Evolutionary conservation across 2,113 vertebrate species (phyloP), one percentile per base, ranked within the genome.

Genomic region (Atlantisia rogersi): DNA sequence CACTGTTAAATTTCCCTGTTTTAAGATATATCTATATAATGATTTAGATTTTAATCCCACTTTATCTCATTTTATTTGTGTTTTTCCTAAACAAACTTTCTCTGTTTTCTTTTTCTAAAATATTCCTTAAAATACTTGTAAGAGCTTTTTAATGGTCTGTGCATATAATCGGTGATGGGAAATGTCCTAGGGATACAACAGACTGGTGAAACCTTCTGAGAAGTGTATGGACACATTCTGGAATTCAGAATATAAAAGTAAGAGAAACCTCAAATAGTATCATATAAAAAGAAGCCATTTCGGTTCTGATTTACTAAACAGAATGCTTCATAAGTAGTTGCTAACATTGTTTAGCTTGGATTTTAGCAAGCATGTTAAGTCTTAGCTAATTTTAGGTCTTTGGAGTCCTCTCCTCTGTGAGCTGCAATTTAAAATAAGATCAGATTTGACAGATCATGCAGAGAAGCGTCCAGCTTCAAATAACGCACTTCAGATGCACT

Each of bases 381-480:
- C 68, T 80, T 78, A 71, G 68, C 59, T 95, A 94, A 94, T 95
- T 96, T 97, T 96, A 84, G 83, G 25, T 75, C 77, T 86, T 94
- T 78, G 53, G 91, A 95, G 89, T 89, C 81, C 70, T 91, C 65
- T 92, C 24, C 78, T 94, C 65, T 94, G 60, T 82, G 56, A 92
- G 80, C 77, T 93, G 94, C 88, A 90, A 64, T 95, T 93, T 96
- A 88, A 95, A 96, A 70, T 92, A 93, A 78, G 85, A 94, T 96
- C 63, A 56, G 68, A 86, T 96, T 90, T 93, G 95, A 90, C 93
- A 96, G 92, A 81, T 94, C 92, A 70, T 75, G 95, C 88, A 80
- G 85, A 88, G 94, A 81, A 81, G 92, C 86, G 93, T 96, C 96
- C 93, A 78, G 82, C 95, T 96, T 92, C 85, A 95, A 90, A 83